phyloP scores from a whole-genome alignment of 1,140 invertebrate genomes.

The Brachionus angularis region DNA sequence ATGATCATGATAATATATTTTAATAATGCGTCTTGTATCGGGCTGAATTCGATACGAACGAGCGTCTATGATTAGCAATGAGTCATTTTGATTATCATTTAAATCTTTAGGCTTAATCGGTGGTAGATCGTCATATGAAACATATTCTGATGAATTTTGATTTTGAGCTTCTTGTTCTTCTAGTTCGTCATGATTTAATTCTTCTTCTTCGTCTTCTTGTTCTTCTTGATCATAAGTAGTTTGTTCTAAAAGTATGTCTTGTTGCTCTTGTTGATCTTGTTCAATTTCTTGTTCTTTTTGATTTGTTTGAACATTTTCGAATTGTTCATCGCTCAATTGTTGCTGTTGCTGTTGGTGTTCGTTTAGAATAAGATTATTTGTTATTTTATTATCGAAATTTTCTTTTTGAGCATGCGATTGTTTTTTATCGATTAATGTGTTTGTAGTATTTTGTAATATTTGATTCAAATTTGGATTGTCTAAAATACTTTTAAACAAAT shows the following conservation, averaged over 20 bases:
- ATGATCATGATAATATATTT: conserved; percentile 39
- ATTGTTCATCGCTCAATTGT: too few relatives aligned
- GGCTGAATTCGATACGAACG: conserved; percentile 37
- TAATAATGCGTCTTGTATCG: not conserved
- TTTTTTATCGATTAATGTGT: too few relatives aligned
- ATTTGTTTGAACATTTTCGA: too few relatives aligned
- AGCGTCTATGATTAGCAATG: conserved; percentile 20
- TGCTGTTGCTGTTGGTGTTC: conserved; percentile 27
- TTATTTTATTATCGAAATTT: not conserved
- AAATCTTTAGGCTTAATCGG: conserved; percentile 18
- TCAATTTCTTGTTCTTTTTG: too few relatives aligned
- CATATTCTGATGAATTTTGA: conserved; percentile 2
- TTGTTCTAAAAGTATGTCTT: too few relatives aligned
- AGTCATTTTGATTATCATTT: conserved; percentile 22
- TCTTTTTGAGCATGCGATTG: too few relatives aligned
- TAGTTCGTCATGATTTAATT: too few relatives aligned
- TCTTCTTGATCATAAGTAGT: too few relatives aligned
- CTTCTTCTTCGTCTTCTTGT: too few relatives aligned
- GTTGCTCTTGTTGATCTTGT: too few relatives aligned
- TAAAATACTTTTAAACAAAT: conserved; percentile 20
- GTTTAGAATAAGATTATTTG: not conserved
- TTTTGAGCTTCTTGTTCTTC: not conserved
- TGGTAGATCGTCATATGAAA: not conserved
- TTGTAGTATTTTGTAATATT: too few relatives aligned
- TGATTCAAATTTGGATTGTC: conserved; percentile 15